Percentiles rank a stretch among this genome's conserved stretches.
Evolutionary conservation across 1,140 invertebrate genomes (phyloP).

Genomic region (Apis florea): DNA sequence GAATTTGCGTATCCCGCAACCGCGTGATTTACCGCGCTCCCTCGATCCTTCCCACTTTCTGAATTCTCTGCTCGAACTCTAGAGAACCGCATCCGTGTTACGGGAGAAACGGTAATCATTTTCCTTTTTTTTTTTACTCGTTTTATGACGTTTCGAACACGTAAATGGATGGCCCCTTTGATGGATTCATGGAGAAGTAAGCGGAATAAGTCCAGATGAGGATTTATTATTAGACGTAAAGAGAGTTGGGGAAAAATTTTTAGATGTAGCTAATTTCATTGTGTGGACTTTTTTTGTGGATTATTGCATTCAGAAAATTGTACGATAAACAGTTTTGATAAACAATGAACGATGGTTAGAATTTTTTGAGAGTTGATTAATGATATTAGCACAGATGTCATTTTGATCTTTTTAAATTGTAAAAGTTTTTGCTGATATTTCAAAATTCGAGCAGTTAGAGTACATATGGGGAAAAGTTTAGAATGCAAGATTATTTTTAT

Average conservation of each 20-base stretch:
- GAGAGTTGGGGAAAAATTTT: neutral
- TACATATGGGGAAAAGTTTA: no score
- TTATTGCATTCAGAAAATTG: no score
- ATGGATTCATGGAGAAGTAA: conserved; percentile 1
- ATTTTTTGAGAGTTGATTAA: no score
- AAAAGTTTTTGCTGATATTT: no score
- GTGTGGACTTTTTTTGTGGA: no score
- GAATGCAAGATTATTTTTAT: no score
- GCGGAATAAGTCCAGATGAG: neutral
- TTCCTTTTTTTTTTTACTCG: neutral
- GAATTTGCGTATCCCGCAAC: neutral
- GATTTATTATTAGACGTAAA: neutral
- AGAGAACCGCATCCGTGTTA: neutral
- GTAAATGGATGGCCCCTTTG: neutral
- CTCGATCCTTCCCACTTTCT: conserved; percentile 1
- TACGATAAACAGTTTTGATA: no score
- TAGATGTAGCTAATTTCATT: no score
- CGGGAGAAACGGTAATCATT: conserved; percentile 1
- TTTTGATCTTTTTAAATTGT: no score
- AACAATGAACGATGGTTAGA: no score
- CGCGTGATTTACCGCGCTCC: conserved; percentile 2
- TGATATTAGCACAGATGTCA: no score
- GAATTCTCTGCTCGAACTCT: neutral
- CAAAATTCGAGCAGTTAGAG: no score
- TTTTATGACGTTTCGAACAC: conserved; percentile 6